Conservation (phyloP, 2,797 vertebrate species). For the Gobio occitaniae region DNA sequence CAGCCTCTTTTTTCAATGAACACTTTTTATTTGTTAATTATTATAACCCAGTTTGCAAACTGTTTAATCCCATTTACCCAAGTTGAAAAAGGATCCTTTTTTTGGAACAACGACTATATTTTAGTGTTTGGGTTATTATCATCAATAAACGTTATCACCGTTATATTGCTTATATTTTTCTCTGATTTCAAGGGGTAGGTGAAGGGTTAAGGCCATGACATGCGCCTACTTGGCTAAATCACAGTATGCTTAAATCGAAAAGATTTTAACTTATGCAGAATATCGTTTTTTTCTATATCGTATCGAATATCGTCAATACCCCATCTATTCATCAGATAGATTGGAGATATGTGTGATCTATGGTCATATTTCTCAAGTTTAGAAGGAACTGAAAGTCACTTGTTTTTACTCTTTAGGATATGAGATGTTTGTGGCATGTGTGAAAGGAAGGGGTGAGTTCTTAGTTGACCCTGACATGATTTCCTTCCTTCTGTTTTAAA, state of each 20-base stretch:
- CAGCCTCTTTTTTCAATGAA: not conserved
- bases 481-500: slow-evolving; percentile 16
- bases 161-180: not conserved
- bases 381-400: slow-evolving; percentile 37
- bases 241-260: not conserved
- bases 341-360: no score
- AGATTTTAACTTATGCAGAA: no score
- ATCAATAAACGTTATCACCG: not conserved
- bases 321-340: not conserved
- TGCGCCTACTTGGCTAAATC: not conserved
- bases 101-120: not conserved
- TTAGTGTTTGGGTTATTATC: not conserved
- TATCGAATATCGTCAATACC: not conserved
- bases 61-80: not conserved
- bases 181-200: not conserved
- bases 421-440: not conserved
- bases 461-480: slow-evolving; percentile 17
- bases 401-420: not conserved
- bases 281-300: not conserved
- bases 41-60: not conserved
- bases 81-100: not conserved
- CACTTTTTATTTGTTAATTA: not conserved
- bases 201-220: not conserved
- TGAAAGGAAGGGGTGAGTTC: not conserved
- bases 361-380: not conserved